phyloP scores from a whole-genome alignment of 2,113 vertebrate genomes.

The Bagarius yarrelli region DNA sequence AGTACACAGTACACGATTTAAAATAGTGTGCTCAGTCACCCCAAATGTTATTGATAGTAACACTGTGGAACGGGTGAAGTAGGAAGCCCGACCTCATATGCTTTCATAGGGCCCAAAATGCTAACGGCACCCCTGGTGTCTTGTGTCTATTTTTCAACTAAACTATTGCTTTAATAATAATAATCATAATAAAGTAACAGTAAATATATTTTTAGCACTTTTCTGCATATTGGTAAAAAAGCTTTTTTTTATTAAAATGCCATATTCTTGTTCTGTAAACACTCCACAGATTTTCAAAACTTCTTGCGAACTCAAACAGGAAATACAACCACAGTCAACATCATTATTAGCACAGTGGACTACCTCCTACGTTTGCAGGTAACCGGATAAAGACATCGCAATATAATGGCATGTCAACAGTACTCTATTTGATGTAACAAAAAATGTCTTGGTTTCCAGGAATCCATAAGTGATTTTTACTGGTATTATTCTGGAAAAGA shows the following conservation, averaged over 20 bases:
- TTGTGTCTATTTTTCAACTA: neutral
- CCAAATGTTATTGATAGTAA: too few species aligned
- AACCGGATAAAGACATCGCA: neutral
- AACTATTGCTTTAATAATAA: neutral
- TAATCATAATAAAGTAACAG: too few species aligned
- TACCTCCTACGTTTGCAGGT: slow-evolving; percentile 97
- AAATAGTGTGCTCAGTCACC: too few species aligned
- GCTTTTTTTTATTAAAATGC: neutral
- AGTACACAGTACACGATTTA: neutral
- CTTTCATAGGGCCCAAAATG: too few species aligned
- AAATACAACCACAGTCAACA: slow-evolving; percentile 95
- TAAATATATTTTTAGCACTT: neutral
- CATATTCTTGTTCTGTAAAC: neutral
- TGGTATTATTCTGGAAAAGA: slow-evolving; percentile 99
- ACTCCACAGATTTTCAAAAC: slow-evolving; percentile 89
- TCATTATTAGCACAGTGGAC: slow-evolving; percentile 97
- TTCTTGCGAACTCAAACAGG: slow-evolving; percentile 96
- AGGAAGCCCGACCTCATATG: too few species aligned
- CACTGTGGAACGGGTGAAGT: too few species aligned
- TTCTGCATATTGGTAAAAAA: neutral
- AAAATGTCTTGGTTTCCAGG: slow-evolving; percentile 68
- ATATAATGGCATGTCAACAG: neutral
- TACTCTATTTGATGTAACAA: neutral
- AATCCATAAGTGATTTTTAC: slow-evolving; percentile 99
- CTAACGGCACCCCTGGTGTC: neutral